A percentile compares a stretch with the other conserved stretches of the same genome.
Conservation (phyloP, 2,888 invertebrate species). For the Chalcis sispes region DNA sequence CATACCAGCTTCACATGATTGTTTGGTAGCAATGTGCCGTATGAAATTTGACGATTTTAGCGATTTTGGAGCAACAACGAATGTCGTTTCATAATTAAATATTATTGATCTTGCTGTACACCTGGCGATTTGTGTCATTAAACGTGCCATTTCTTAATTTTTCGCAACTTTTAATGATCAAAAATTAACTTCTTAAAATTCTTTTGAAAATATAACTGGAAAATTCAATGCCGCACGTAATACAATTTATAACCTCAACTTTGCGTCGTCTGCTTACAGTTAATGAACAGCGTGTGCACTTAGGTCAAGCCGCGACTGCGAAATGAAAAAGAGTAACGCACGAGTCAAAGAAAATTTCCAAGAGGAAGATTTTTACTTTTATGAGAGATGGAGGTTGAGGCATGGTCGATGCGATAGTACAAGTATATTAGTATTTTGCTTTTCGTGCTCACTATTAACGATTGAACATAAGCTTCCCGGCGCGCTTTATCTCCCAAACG, state of each 20-base stretch:
- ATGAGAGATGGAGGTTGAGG: too few relatives aligned
- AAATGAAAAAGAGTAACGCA: constrained; percentile 18
- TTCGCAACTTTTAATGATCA: background rate
- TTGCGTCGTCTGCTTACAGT: constrained; percentile 58
- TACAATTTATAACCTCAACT: constrained; percentile 37
- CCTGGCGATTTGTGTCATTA: constrained; percentile 60
- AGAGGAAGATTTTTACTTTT: too few relatives aligned
- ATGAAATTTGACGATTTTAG: constrained; percentile 29
- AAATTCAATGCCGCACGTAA: background rate
- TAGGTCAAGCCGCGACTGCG: constrained; percentile 22
- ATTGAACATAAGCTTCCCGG: constrained; percentile 21
- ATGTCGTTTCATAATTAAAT: constrained; percentile 52
- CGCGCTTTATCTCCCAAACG: constrained; percentile 6
- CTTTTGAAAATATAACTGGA: background rate
- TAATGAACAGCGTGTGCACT: constrained; percentile 13
- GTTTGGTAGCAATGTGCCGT: constrained; percentile 60
- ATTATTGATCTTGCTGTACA: constrained; percentile 59
- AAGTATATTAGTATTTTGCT: too few relatives aligned
- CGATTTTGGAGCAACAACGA: constrained; percentile 46
- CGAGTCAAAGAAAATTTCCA: background rate
- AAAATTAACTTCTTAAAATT: background rate
- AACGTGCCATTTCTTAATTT: constrained; percentile 64
- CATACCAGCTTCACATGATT: constrained; percentile 60
- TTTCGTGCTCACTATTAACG: too few relatives aligned
- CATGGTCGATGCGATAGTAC: too few relatives aligned